Evolutionary conservation across 2,888 invertebrate species (phyloP).

Genomic region (Tinea trinotella): DNA sequence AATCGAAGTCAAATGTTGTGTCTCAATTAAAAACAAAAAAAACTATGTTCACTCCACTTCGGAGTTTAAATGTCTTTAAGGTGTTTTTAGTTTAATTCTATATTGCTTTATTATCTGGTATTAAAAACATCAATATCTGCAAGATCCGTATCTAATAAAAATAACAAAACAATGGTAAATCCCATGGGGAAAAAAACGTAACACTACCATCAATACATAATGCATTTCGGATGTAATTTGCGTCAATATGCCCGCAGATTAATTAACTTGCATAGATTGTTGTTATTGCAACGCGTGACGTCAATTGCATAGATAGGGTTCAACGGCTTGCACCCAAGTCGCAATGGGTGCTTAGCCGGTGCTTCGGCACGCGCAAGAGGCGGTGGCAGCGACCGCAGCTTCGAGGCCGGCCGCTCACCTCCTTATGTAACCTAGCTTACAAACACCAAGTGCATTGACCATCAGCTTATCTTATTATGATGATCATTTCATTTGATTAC

Average conservation of each 20-base stretch:
- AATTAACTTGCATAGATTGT: neutral
- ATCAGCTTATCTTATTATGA: slow-evolving; percentile 27
- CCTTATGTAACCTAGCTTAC: slow-evolving; percentile 41
- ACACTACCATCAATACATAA: too few species aligned
- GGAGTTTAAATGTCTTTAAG: too few species aligned
- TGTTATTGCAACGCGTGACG: slow-evolving; percentile 1
- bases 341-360: neutral
- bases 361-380: slow-evolving; percentile 7
- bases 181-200: too few species aligned
- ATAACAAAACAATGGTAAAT: too few species aligned
- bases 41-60: too few species aligned
- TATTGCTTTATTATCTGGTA: too few species aligned
- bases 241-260: slow-evolving; percentile 9
- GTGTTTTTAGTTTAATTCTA: too few species aligned
- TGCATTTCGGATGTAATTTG: slow-evolving; percentile 5
- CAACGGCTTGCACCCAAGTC: slow-evolving; percentile 6
- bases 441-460: slow-evolving; percentile 36
- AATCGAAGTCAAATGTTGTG: too few species aligned
- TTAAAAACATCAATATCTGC: neutral
- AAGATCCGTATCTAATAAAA: too few species aligned
- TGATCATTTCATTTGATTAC: slow-evolving; percentile 3
- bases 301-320: slow-evolving; percentile 11
- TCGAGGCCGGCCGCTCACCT: slow-evolving; percentile 67
- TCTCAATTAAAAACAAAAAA: too few species aligned
- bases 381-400: slow-evolving; percentile 21